phyloP scores from a whole-genome alignment of 2,797 vertebrate species.

The Toxotes lorentzi region DNA sequence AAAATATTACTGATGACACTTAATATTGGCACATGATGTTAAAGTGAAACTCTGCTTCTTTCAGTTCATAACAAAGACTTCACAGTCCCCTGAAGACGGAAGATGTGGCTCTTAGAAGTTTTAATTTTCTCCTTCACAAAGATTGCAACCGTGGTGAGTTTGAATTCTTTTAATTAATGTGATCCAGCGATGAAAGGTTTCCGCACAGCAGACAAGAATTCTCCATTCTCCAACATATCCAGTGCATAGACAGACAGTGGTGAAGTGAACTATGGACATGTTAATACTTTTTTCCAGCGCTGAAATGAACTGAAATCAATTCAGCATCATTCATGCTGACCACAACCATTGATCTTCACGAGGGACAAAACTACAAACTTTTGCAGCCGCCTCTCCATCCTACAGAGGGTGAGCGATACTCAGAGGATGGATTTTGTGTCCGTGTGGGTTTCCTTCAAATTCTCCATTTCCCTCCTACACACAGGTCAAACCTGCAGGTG shows the following conservation, averaged over 20 bases:
- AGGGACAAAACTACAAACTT: constrained; percentile 24
- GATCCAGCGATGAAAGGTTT: not conserved
- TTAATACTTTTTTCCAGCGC: not conserved
- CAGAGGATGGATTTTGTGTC: constrained; percentile 3
- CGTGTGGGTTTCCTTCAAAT: constrained; percentile 5
- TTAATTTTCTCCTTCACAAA: not conserved
- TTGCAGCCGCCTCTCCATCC: constrained; percentile 2
- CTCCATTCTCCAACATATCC: not conserved
- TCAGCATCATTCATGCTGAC: not conserved
- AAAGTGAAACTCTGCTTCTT: not conserved
- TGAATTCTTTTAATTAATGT: not conserved
- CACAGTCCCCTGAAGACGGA: not conserved
- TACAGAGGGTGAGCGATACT: not conserved
- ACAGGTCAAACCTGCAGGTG: not conserved
- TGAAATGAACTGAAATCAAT: constrained; percentile 1
- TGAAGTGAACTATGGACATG: not conserved
- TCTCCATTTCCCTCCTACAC: constrained; percentile 8
- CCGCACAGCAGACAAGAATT: not conserved
- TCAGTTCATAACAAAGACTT: not conserved
- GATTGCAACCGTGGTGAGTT: not conserved
- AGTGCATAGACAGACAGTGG: too few species aligned
- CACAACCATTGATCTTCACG: constrained; percentile 11
- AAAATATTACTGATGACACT: not conserved
- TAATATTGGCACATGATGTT: not conserved
- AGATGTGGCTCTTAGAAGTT: not conserved